phyloP scores from a whole-genome alignment of 2,113 vertebrate genomes.

The Bufo bufo region DNA sequence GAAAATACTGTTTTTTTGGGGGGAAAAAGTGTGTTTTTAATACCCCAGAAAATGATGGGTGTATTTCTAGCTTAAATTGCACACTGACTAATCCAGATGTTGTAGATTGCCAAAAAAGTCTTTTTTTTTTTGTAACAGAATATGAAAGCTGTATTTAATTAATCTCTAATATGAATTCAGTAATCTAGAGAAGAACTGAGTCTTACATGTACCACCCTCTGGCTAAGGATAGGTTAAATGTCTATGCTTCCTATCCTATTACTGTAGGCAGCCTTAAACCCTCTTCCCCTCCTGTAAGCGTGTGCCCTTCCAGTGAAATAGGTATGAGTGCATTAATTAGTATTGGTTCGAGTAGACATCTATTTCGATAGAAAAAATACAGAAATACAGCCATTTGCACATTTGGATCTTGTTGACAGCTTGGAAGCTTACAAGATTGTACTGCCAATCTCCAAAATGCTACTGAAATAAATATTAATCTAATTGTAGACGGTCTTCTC shows the following conservation, averaged over 20 bases:
- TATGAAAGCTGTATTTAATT: too few species aligned
- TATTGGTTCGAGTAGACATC: background rate
- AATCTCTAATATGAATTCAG: background rate
- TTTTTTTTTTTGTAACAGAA: too few species aligned
- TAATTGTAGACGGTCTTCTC: constrained; percentile 8
- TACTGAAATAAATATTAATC: constrained; percentile 46
- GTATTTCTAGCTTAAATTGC: too few species aligned
- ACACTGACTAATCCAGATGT: too few species aligned
- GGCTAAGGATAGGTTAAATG: constrained; percentile 3
- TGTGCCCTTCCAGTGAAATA: background rate
- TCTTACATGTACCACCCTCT: background rate
- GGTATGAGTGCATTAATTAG: background rate
- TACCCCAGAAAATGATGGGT: too few species aligned
- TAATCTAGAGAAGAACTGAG: background rate
- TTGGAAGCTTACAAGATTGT: background rate
- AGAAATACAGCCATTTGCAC: background rate
- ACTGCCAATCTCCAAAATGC: constrained; percentile 32
- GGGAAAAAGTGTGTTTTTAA: too few species aligned
- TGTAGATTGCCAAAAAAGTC: too few species aligned
- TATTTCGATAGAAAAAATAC: background rate
- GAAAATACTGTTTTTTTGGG: too few species aligned
- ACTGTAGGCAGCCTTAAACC: constrained; percentile 27
- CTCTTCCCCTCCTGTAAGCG: constrained; percentile 12
- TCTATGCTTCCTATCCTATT: background rate
- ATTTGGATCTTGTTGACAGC: background rate